Evolutionary conservation across 2,113 vertebrate species (phyloP).

Genomic region (Elaphurus davidianus): DNA sequence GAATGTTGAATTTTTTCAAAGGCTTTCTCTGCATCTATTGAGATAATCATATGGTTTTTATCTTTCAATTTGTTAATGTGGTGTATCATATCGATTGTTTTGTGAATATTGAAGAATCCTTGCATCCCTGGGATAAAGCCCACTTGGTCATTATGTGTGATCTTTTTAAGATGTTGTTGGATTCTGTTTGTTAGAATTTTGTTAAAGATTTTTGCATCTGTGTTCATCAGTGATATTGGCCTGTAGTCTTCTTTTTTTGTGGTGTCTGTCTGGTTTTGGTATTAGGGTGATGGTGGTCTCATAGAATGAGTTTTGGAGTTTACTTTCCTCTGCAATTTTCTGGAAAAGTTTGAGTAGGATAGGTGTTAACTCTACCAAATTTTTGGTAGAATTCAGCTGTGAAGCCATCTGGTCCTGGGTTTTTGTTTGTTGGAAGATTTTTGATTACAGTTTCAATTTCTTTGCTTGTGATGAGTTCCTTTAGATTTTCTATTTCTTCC

Average conservation of each 20-base stretch:
- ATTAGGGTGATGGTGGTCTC: background rate
- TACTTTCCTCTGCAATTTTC: background rate
- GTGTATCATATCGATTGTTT: background rate
- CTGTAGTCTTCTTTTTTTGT: background rate
- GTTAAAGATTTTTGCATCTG: background rate
- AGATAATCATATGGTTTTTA: background rate
- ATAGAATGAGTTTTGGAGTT: background rate
- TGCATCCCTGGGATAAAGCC: background rate
- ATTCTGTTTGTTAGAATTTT: background rate
- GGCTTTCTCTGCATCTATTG: background rate
- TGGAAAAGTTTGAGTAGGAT: background rate
- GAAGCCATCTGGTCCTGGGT: background rate
- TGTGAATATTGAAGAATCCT: background rate
- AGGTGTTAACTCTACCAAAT: background rate
- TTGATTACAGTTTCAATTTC: background rate
- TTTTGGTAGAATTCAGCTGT: background rate
- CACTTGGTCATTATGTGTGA: background rate
- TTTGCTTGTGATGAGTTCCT: background rate
- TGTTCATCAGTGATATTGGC: background rate
- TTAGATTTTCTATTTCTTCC: background rate
- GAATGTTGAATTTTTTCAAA: background rate
- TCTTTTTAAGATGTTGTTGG: background rate
- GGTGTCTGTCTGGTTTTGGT: background rate
- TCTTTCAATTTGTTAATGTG: background rate
- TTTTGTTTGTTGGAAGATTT: background rate